A percentile compares a stretch with the other conserved stretches of the same genome.
phyloP scores from a whole-genome alignment of 2,113 vertebrate species.

The Pardalotus punctatus region DNA sequence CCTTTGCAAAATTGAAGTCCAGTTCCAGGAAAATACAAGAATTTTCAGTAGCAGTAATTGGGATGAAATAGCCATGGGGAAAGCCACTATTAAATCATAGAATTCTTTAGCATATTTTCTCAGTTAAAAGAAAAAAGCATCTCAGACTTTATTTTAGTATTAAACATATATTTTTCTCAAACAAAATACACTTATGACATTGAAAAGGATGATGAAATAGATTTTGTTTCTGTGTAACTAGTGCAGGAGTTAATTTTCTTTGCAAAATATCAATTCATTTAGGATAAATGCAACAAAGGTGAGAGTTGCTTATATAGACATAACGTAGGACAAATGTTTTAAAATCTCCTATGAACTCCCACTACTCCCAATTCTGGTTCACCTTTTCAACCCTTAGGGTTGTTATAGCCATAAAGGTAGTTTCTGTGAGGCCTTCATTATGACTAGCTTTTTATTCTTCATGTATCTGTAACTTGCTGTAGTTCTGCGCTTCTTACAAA shows the following conservation, averaged over 20 bases:
- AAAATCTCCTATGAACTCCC: not conserved
- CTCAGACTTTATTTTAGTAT: not conserved
- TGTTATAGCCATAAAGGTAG: not conserved
- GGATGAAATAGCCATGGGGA: not conserved
- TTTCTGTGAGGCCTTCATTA: too few relatives aligned
- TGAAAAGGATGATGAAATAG: not conserved
- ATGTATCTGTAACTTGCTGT: too few relatives aligned
- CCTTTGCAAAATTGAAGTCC: not conserved
- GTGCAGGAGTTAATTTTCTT: not conserved
- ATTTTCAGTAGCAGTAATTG: not conserved
- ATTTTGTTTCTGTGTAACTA: not conserved
- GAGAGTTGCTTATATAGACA: not conserved
- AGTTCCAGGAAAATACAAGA: not conserved
- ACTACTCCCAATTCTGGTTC: not conserved
- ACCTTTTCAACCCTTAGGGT: not conserved
- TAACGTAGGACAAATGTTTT: not conserved
- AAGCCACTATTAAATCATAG: not conserved
- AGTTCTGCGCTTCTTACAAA: too few relatives aligned
- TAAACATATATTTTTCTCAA: not conserved
- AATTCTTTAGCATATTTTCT: not conserved
- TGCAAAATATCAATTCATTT: not conserved
- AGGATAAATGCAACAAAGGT: not conserved
- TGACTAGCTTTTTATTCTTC: too few relatives aligned
- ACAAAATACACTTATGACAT: not conserved
- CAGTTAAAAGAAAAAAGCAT: not conserved